phyloP scores from a whole-genome alignment of 2,113 vertebrate species.

The Pangasianodon gigas region DNA sequence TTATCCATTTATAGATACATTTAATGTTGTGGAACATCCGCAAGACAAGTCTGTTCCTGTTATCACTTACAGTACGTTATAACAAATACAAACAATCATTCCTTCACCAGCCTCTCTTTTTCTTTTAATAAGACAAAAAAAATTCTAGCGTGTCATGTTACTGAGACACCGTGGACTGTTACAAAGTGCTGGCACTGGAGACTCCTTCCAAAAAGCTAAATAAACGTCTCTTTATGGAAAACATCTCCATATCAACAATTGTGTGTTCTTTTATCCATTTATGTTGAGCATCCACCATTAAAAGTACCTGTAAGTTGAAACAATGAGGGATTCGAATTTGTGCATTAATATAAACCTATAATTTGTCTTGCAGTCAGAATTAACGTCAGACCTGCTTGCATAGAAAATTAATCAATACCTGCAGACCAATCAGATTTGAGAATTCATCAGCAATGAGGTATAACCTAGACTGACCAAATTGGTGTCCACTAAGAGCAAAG shows the following conservation, averaged over 20 bases:
- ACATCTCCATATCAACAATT: not conserved
- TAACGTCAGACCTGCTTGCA: not conserved
- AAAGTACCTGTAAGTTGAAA: not conserved
- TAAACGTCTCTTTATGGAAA: not conserved
- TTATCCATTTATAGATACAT: not conserved
- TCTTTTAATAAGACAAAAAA: not conserved
- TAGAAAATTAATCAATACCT: not conserved
- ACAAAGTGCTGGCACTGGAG: not conserved
- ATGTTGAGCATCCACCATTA: not conserved
- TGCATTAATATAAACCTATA: not conserved
- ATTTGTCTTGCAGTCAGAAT: not conserved
- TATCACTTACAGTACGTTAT: not conserved
- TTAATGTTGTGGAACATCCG: too few relatives aligned
- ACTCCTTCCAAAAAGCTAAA: not conserved
- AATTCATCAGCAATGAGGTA: not conserved
- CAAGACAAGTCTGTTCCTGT: too few relatives aligned
- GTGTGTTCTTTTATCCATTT: not conserved
- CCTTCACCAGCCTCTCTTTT: too few relatives aligned
- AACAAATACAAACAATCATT: not conserved
- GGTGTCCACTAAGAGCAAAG: not conserved
- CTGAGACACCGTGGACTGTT: not conserved
- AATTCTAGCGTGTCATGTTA: not conserved
- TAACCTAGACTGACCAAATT: not conserved
- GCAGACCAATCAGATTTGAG: not conserved
- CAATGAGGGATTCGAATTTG: not conserved